These are phyloP conservation scores for Beris chalybata DNA, from an alignment of 2,888 invertebrate genomes.

Conservation along the genomic window DNA sequence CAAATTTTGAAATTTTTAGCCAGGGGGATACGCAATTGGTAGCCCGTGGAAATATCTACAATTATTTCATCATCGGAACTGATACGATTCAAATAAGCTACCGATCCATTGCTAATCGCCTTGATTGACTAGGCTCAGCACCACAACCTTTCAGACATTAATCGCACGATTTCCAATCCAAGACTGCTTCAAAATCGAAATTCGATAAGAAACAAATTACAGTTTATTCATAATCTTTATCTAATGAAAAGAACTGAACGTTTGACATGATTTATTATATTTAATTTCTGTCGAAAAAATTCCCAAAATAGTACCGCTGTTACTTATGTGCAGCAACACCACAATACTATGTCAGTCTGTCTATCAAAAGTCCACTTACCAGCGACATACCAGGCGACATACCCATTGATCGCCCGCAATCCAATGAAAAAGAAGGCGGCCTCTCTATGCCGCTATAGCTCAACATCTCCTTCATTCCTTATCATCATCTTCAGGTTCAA, in stretches of 20 bases:
- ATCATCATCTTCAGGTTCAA: slow-evolving; percentile 21
- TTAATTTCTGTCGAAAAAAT: neutral
- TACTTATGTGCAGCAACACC: no score
- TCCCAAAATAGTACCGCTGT: neutral
- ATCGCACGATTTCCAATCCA: no score
- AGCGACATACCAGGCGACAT: neutral
- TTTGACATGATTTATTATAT: slow-evolving; percentile 8
- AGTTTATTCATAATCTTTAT: slow-evolving; percentile 8
- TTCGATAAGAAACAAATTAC: slow-evolving; percentile 17
- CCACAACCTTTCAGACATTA: no score
- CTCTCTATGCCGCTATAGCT: slow-evolving; percentile 3
- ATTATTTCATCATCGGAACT: no score
- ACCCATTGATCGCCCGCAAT: neutral
- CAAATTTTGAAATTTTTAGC: no score
- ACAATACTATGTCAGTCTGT: neutral
- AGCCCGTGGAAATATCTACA: no score
- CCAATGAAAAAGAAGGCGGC: neutral
- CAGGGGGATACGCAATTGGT: no score
- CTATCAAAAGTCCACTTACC: slow-evolving; percentile 18
- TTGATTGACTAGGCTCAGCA: no score
- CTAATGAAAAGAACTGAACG: neutral
- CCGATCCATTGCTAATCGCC: no score
- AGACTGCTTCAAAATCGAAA: neutral
- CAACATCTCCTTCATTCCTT: slow-evolving; percentile 10
- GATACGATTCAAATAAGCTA: no score